Conservation (phyloP, 2,888 invertebrate species). For the Rhyacophila evoluta region DNA sequence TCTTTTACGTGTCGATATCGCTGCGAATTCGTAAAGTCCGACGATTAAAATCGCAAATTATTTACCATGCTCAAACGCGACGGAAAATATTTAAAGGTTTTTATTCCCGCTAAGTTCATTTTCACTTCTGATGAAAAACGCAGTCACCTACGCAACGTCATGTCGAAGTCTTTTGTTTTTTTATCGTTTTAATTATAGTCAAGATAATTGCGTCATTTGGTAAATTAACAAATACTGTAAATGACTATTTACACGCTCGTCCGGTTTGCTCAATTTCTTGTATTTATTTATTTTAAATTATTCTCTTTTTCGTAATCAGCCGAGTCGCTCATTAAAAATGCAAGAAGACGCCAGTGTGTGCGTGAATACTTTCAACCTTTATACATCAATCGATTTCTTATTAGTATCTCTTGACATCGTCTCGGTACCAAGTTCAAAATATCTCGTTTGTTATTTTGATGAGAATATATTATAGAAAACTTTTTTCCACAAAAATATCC, state of each 20-base stretch:
- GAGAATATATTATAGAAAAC: too few species aligned
- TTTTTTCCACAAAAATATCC: too few species aligned
- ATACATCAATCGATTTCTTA: too few species aligned
- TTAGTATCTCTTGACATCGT: too few species aligned
- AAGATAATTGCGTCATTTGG: not conserved
- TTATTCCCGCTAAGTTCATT: not conserved
- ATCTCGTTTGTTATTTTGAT: too few species aligned
- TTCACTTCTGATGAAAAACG: not conserved
- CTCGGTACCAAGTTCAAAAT: too few species aligned
- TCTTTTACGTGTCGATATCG: too few species aligned
- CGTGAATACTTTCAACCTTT: too few species aligned
- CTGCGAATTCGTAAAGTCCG: too few species aligned
- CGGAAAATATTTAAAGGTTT: not conserved
- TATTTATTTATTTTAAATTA: conserved; percentile 5
- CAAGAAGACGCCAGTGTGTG: too few species aligned
- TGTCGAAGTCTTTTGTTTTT: not conserved
- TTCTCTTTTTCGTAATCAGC: not conserved
- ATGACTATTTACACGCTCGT: not conserved
- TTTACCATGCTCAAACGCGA: too few species aligned
- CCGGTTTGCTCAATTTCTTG: not conserved
- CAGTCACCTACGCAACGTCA: not conserved
- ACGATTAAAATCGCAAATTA: too few species aligned
- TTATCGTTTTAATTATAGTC: not conserved
- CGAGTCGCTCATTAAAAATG: not conserved
- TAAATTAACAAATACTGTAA: not conserved